These are phyloP conservation scores for Schizaphis graminum DNA, from an alignment of 2,888 invertebrate genomes.

Conservation along the genomic window DNA sequence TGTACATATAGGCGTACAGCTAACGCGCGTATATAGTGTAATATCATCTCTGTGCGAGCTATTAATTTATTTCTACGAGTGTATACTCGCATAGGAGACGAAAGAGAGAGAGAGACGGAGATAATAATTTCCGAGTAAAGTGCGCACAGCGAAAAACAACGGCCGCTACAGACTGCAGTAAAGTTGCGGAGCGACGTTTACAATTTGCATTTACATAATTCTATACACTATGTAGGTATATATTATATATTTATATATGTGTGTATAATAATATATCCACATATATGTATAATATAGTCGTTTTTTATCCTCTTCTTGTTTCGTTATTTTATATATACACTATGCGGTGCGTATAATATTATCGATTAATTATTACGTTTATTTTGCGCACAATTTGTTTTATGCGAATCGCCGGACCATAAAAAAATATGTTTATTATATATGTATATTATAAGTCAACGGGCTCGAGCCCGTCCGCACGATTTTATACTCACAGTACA, in stretches of 20 bases:
- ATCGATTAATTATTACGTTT: slow-evolving; percentile 58
- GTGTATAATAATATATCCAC: neutral
- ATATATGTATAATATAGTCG: neutral
- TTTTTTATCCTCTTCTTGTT: neutral
- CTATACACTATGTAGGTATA: too few species aligned
- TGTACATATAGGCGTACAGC: neutral
- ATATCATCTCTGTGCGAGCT: neutral
- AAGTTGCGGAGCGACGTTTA: neutral
- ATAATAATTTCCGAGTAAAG: neutral
- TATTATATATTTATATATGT: too few species aligned
- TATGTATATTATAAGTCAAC: neutral
- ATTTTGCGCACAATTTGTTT: slow-evolving; percentile 34
- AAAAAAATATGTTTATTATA: slow-evolving; percentile 9
- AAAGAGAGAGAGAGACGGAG: neutral
- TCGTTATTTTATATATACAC: neutral
- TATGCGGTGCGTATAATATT: neutral
- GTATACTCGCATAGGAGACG: neutral
- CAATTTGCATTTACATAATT: neutral
- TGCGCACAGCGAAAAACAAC: neutral
- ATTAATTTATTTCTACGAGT: neutral
- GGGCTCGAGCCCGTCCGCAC: slow-evolving; percentile 1
- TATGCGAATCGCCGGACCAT: slow-evolving; percentile 15
- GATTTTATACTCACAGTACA: slow-evolving; percentile 5
- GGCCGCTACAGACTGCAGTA: neutral
- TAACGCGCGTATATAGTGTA: neutral